Base-by-base conservation (phyloP, 2,113 vertebrate species). In the Cranoglanis bouderius region DNA sequence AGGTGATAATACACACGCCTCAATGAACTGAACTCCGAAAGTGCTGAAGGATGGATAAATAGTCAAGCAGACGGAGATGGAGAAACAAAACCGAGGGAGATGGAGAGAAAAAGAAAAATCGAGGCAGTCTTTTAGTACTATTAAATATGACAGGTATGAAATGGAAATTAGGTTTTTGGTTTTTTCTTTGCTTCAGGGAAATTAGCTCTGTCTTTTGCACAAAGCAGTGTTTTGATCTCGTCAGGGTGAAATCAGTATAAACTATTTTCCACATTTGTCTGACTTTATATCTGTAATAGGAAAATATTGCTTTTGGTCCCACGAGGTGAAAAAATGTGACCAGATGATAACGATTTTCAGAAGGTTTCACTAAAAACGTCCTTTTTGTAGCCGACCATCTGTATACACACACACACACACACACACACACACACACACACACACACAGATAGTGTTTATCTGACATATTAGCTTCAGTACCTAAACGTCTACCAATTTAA, bases 311-410 rank as follows among this genome's bases (percentile, higher is more conserved):
- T 87, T 87, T 75, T 49, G 32, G 65, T 70, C 43, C 38, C 21
- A 32, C 26, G 87, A 82, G 82, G 92, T 92, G 93, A 93, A 92
- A 92, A 90, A 93, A 88, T 89, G 61, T 81, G 57, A 88, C 85
- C 53, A 91, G 26, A 26, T n/a, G 29, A 19, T 89, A 84, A 83
- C 67, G 24, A 87, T 38, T 67, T 6, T 3, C 40, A 35, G 29
- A 6, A 6, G n/a, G 61, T 65, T 65, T 29, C 8, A 29, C 8
- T 26, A 9, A 61, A 61, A 70, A 3, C 6, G 35, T 13, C 1
- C 24, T 59, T 21, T 59, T 59, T 59, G 21, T 63, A 24, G 18
- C 55, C 6, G 18, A 21, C 19, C 19, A 6, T 57, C 4, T 57
- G 18, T 57, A 57, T 4, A 61, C 8, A 26, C 13, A 67, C 32